Evolutionary conservation across 1,140 invertebrate genomes (phyloP), one percentile per base, ranked within the genome.

Genomic region (Caenorhabditis latens): DNA sequence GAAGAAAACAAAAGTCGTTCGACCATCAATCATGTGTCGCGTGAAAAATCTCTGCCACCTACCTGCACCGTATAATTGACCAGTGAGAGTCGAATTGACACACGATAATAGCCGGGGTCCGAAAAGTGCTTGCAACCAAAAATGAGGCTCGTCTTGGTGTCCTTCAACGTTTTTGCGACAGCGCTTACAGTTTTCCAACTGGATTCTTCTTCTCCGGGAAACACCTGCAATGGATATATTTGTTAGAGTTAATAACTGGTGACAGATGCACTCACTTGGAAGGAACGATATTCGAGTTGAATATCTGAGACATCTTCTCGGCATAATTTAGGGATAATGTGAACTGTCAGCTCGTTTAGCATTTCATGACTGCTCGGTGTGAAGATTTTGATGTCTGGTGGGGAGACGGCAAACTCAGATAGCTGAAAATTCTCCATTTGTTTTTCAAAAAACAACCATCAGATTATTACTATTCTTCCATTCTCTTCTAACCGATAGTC

Each of bases 301-400:
- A 75, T 43, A 75, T 85, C 58, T 4, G 67, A 71, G 8, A 55
- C 13, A 9, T 85, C 84, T 57, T 58, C 53, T 48, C 50, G 53
- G 46, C 84, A 85, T 13, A 85, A 67, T 48, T 86, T 86, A 19
- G 71, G 61, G 48, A 75, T 19, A 63, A 86, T 63, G 55, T 63
- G 57, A 61, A 86, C 75, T 42, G 50, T 84, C 53, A 86, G 40
- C n/a, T 83, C 57, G 13, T 86, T 71, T 3, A 86, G 50, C 55
- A 86, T 71, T 86, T 86, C 86, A n/a, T 86, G 86, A 21, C n/a
- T 83, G 13, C 55, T 79, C 19, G 86, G 86, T 8, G 71, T 48
- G 32, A 71, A 48, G 16, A 86, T 63, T 65, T 83, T 75, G 9
- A 86, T 48, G 46, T 71, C 19, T 53, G 86, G 86, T 19, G 86